Evolutionary conservation across 92 coral and sea anemone species (phyloP).

Genomic region (Actinernus sp.): DNA sequence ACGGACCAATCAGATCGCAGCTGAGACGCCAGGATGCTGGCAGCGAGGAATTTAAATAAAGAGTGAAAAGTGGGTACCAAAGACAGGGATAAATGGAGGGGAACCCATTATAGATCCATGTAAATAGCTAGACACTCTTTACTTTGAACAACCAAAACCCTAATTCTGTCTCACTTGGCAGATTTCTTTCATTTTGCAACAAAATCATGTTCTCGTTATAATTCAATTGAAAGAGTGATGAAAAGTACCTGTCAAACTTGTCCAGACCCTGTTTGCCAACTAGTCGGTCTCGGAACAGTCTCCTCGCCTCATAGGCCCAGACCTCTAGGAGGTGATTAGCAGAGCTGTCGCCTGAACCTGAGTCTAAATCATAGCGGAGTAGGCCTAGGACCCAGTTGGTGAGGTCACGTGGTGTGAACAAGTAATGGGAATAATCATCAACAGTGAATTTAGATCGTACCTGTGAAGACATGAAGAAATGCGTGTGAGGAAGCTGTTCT

Average conservation of each 20-base stretch:
- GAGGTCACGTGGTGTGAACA: slow-evolving; percentile 98
- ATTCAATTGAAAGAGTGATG: too few species aligned
- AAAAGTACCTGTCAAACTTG: slow-evolving; percentile 92
- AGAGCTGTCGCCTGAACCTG: slow-evolving; percentile 86
- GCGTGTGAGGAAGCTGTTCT: too few species aligned
- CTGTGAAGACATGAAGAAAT: too few species aligned
- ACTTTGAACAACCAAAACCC: too few species aligned
- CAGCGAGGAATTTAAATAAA: too few species aligned
- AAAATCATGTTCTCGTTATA: too few species aligned
- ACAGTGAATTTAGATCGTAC: slow-evolving; percentile 97
- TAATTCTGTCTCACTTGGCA: too few species aligned
- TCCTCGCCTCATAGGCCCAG: slow-evolving; percentile 96
- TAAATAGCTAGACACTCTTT: too few species aligned
- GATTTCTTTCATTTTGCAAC: too few species aligned
- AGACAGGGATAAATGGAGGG: too few species aligned
- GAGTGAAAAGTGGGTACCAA: too few species aligned
- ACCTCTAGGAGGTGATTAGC: slow-evolving; percentile 88
- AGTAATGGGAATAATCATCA: slow-evolving; percentile 96
- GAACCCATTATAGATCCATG: too few species aligned
- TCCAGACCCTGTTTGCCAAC: slow-evolving; percentile 96
- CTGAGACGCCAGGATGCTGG: slow-evolving; percentile 91
- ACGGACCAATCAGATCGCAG: slow-evolving; percentile 99
- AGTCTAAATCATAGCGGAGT: slow-evolving; percentile 85
- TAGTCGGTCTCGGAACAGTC: slow-evolving; percentile 91
- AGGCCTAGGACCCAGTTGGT: slow-evolving; percentile 97